Evolutionary conservation across 2,113 vertebrate species (phyloP).

Genomic region (Nothocercus julius): DNA sequence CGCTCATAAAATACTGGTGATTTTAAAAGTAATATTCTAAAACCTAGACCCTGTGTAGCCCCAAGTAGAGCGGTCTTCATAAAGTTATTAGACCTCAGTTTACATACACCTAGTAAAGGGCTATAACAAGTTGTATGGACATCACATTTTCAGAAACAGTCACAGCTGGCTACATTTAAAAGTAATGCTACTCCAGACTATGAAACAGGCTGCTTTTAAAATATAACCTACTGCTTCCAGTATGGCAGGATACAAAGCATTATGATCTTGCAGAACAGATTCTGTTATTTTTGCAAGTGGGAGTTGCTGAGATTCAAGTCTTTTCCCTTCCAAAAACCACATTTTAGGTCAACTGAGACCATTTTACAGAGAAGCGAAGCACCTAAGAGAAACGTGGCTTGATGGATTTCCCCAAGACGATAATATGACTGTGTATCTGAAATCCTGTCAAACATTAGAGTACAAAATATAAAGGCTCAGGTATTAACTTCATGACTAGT

Average conservation of each 20-base stretch:
- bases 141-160: slow-evolving; percentile 45
- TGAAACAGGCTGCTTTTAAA: slow-evolving; percentile 47
- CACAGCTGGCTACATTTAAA: slow-evolving; percentile 31
- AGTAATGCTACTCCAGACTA: slow-evolving; percentile 17
- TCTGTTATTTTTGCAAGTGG: slow-evolving; percentile 4
- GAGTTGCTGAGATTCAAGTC: slow-evolving; percentile 17
- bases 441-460: slow-evolving; percentile 22
- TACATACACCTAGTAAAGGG: slow-evolving; percentile 39
- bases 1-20: slow-evolving; percentile 15
- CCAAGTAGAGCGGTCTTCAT: slow-evolving; percentile 11
- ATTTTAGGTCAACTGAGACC: neutral
- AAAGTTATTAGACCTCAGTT: slow-evolving; percentile 50
- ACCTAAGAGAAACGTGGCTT: neutral
- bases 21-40: slow-evolving; percentile 57
- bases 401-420: neutral
- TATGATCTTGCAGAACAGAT: neutral
- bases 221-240: slow-evolving; percentile 11
- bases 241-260: neutral
- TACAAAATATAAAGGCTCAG: slow-evolving; percentile 40
- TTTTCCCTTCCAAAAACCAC: neutral
- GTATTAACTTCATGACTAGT: slow-evolving; percentile 35
- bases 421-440: neutral
- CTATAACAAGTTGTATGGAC: slow-evolving; percentile 46
- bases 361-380: slow-evolving; percentile 28
- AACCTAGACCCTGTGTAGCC: slow-evolving; percentile 57